A percentile compares a stretch with the other conserved stretches of the same genome.
Conservation (phyloP, 2,797 vertebrate genomes). For the Peromyscus attwateri region DNA sequence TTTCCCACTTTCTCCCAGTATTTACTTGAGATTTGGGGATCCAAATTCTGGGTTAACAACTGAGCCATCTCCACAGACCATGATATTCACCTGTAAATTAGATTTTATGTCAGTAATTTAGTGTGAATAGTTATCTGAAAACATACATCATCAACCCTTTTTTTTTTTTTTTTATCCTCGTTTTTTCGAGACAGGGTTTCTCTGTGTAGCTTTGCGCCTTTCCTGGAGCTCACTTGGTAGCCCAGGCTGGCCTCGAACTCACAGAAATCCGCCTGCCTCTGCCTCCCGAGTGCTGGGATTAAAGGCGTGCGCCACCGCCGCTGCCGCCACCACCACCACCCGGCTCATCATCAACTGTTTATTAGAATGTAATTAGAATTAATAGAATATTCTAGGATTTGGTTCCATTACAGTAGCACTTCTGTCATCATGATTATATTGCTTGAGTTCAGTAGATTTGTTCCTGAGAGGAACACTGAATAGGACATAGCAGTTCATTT, state of each 20-base stretch:
- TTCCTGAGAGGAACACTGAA: not conserved
- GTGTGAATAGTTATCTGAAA: conserved; percentile 16
- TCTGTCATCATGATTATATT: not conserved
- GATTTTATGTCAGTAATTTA: not conserved
- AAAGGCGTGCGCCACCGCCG: too few relatives aligned
- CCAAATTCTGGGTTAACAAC: not conserved
- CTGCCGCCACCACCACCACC: too few relatives aligned
- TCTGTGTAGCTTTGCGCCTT: too few relatives aligned
- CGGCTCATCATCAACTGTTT: too few relatives aligned
- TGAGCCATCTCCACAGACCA: not conserved
- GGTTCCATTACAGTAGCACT: not conserved
- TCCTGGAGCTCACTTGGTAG: too few relatives aligned
- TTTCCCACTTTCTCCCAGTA: not conserved
- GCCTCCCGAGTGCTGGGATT: too few relatives aligned
- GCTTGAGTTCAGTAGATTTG: not conserved
- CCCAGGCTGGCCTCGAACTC: too few relatives aligned
- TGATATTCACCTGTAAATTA: not conserved
- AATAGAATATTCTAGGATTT: conserved; percentile 19
- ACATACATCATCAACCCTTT: conserved; percentile 1
- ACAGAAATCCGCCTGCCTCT: too few relatives aligned
- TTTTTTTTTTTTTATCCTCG: too few relatives aligned
- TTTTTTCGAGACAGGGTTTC: too few relatives aligned
- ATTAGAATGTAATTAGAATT: conserved; percentile 14
- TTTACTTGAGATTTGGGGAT: not conserved
- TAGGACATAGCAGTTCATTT: conserved; percentile 62